These are phyloP conservation scores for Orthosia incerta DNA, from an alignment of 2,888 invertebrate genomes.

Conservation along the genomic window DNA sequence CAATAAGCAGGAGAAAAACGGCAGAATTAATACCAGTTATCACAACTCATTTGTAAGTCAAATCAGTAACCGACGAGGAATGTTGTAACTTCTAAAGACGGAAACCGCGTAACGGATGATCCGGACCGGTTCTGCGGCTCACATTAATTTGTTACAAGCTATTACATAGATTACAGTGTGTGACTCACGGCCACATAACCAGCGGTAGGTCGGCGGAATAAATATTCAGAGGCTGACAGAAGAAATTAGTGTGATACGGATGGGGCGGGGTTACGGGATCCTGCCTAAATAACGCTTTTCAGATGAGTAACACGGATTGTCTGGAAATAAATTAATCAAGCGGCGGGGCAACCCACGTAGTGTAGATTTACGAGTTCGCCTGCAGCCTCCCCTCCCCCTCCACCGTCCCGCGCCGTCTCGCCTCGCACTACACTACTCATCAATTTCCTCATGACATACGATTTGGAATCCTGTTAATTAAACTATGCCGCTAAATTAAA, in stretches of 20 bases:
- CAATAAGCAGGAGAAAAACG: conserved; percentile 17
- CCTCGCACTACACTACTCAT: conserved; percentile 84
- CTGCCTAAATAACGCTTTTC: conserved; percentile 75
- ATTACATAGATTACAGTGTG: conserved; percentile 58
- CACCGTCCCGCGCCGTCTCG: conserved; percentile 41
- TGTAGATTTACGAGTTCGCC: conserved; percentile 85
- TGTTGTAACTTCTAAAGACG: conserved; percentile 48
- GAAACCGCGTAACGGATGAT: conserved; percentile 50
- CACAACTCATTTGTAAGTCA: conserved; percentile 52
- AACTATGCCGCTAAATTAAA: conserved; percentile 87
- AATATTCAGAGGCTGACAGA: conserved; percentile 66
- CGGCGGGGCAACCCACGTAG: conserved; percentile 78
- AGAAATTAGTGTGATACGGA: conserved; percentile 69
- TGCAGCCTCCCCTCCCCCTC: conserved; percentile 57
- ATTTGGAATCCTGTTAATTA: conserved; percentile 88
- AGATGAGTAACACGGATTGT: conserved; percentile 81
- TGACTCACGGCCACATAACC: conserved; percentile 51
- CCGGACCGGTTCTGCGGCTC: conserved; percentile 39
- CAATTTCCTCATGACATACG: conserved; percentile 86
- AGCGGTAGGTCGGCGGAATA: conserved; percentile 58
- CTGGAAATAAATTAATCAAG: conserved; percentile 86
- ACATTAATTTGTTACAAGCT: conserved; percentile 55
- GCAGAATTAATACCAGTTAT: conserved; percentile 38
- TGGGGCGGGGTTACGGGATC: conserved; percentile 67
- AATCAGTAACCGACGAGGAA: conserved; percentile 49